Conservation (phyloP, 2,888 invertebrate species). For the Heliconius erato region DNA sequence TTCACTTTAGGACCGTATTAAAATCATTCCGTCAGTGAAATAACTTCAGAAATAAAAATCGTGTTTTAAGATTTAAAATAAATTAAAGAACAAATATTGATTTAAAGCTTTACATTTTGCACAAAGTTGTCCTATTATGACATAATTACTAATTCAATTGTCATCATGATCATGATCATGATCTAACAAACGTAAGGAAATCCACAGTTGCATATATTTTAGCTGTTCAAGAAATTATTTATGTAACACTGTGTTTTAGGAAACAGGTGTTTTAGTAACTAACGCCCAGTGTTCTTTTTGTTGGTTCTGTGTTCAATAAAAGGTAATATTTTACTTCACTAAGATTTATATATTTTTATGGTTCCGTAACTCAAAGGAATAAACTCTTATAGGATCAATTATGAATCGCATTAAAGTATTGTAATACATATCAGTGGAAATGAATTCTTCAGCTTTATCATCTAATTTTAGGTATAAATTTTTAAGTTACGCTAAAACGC, state of each 20-base stretch:
- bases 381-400: too few species aligned
- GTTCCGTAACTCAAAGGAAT: too few species aligned
- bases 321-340: background rate
- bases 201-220: background rate
- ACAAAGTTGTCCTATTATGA: conserved; percentile 36
- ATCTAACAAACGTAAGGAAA: conserved; percentile 1
- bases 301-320: background rate
- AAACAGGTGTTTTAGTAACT: background rate
- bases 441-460: too few species aligned
- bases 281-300: background rate
- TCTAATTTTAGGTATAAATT: too few species aligned
- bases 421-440: background rate
- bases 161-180: conserved; percentile 17
- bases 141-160: conserved; percentile 33
- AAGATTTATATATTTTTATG: too few species aligned
- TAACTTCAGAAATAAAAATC: too few species aligned
- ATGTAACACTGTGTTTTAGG: background rate
- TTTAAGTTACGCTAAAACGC: too few species aligned
- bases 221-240: conserved; percentile 1
- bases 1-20: too few species aligned
- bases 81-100: too few species aligned
- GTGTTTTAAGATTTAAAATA: too few species aligned
- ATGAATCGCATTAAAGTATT: too few species aligned
- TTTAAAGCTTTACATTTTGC: background rate
- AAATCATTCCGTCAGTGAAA: too few species aligned